Evolutionary conservation across 2,797 vertebrate species (phyloP), one percentile per base, ranked within the genome.

Genomic region (Sebastes miniatus): DNA sequence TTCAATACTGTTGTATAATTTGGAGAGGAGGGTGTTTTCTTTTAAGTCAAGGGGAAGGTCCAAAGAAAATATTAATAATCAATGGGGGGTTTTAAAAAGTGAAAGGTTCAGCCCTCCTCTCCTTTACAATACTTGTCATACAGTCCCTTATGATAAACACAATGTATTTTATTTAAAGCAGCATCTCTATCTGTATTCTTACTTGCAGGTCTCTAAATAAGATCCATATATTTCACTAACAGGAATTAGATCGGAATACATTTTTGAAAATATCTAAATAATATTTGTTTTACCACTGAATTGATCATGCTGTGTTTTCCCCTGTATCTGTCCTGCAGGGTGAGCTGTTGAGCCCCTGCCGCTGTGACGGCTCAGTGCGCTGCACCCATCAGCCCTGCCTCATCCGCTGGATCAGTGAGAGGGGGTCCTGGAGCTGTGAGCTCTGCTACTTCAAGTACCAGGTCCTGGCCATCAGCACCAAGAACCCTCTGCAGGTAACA

Each of bases 381-480:
- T 97, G 97, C 83, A 97, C 96, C 12, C 97, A 97, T 86, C 97
- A 97, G 90, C 95, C 96, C 89, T 97, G 97, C 90, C 95, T 97
- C 86, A 97, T 97, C 85, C 96, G 96, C 77, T 97, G 97, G 97
- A 97, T 97, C 89, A 97, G 97, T 13, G 97, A 97, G 90, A 92
- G 97, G 22, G 97, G 97, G n/a, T 97, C 97, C 59, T 97, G 97
- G 97, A 97, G 97, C 93, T 97, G 97, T 62, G 97, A 97, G 86
- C 96, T 97, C 65, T 97, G 97, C 91, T 97, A 97, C 92, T 97
- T 97, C 95, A 97, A 97, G 93, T 97, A 97, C 93, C 97, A 97
- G 90, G 97, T 97, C 77, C 89, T 97, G 91, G 96, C 97, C 54
- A 97, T 97, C 91, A 97, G 96, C 93, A 97, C 96, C 93, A 97